These are phyloP conservation scores for Lepus europaeus DNA, from an alignment of 2,113 vertebrate genomes.

Conservation along the genomic window DNA sequence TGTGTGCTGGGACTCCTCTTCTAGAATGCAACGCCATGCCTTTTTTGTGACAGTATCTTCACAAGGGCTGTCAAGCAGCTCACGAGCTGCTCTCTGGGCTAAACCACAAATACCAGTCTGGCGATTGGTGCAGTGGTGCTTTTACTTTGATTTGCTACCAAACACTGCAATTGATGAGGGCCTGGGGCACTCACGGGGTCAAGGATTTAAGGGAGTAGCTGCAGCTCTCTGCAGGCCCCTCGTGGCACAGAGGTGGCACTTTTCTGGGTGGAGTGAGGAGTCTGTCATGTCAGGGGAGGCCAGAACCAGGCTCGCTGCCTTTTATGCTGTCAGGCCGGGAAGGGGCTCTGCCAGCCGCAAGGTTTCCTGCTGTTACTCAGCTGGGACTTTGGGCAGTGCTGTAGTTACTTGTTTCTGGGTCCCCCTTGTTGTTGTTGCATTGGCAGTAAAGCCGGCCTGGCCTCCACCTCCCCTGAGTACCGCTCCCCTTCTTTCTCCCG, in stretches of 20 bases:
- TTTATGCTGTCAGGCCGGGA: background rate
- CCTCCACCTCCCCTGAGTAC: background rate
- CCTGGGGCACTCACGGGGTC: background rate
- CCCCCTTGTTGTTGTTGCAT: background rate
- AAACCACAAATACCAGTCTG: background rate
- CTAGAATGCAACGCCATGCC: accelerated
- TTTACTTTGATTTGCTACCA: background rate
- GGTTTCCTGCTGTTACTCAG: background rate
- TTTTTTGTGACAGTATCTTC: background rate
- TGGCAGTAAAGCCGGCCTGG: background rate
- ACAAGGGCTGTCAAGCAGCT: accelerated
- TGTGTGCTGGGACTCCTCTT: too few relatives aligned
- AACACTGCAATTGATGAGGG: background rate
- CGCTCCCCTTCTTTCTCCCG: background rate
- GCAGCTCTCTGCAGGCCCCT: background rate
- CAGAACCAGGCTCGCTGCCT: background rate
- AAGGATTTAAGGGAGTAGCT: background rate
- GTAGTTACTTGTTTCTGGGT: background rate
- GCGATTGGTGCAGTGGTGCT: background rate
- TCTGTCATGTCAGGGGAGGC: background rate
- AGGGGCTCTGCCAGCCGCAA: accelerated
- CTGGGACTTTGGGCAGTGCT: accelerated
- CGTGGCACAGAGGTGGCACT: background rate
- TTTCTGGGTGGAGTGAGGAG: background rate
- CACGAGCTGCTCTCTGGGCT: background rate